Base-by-base conservation (phyloP, 1,140 invertebrate species). In the Diploscapter pachys region DNA sequence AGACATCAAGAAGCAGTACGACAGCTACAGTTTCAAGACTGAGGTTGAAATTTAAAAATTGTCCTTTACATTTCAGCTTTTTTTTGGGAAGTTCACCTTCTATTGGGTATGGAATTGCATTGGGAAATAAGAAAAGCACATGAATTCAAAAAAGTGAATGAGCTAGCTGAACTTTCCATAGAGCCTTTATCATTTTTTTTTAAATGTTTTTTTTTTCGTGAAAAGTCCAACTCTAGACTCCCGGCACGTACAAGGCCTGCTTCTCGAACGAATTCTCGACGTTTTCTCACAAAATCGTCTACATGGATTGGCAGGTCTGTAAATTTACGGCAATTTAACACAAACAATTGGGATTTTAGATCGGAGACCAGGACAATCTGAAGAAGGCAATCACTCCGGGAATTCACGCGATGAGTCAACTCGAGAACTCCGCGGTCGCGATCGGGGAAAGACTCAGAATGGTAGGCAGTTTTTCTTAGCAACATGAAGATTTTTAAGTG, bases 191-290 rank as follows among this genome's bases (percentile, higher is more conserved):
- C 1, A 31, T 31, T 31, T 59, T 31, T 59, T 59, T 59, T 31
- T 1, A 59, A 59, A 31, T 11, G 9, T 11, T 31, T 59, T 59
- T 31, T 11, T 31, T 59, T 59, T 31, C 57, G 31, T 59, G 31
- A 59, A 59, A 59, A 59, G 1, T 2, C 31, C 31, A 11, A 31
- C 57, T 59, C 31, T 48, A 68, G 66, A 6, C 6, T 8, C 66
- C 66, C 50, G 73, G 73, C 53, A 74, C 73, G 8, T 74, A 74
- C 66, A 74, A 85, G 70, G 81, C 83, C 9, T 99, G 97, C 87
- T 99, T 99, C 86, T 96, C 94, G 84, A 99, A 99, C 88, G 95
- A 99, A 87, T 99, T 99, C 87, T 98, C 96, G 61, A 98, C 96
- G 57, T 98, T 98, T 87, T 96, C 94, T n/a, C 96, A 99, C 84